Conservation (phyloP, 2,888 invertebrate species). For the Rhingia campestris region DNA sequence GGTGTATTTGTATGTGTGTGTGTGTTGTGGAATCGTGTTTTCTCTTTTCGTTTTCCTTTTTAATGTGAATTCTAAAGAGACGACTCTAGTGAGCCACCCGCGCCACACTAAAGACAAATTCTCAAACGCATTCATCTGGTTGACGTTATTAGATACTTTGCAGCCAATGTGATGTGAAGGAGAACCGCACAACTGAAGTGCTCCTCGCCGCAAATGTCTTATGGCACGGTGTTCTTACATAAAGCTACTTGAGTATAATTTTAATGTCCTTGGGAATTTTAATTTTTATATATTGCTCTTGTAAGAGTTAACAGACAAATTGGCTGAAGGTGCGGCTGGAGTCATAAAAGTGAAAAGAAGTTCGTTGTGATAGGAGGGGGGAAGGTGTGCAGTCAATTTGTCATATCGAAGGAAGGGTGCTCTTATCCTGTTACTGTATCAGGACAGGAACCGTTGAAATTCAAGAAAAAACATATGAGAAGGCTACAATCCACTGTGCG, state of each 20-base stretch:
- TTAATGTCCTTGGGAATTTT: neutral
- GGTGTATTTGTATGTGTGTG: neutral
- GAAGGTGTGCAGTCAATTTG: no score
- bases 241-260: neutral
- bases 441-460: no score
- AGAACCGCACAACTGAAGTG: neutral
- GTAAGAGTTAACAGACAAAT: no score
- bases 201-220: constrained; percentile 32
- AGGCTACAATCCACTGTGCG: no score
- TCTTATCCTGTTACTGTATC: no score
- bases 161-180: constrained; percentile 25
- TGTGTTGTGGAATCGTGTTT: neutral
- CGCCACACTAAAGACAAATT: constrained; percentile 25
- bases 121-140: constrained; percentile 45
- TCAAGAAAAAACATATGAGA: no score
- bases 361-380: no score
- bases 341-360: no score
- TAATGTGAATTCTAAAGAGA: neutral
- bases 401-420: no score
- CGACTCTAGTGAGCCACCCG: neutral
- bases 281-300: neutral
- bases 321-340: no score
- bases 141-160: constrained; percentile 49
- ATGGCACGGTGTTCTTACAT: constrained; percentile 1
- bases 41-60: constrained; percentile 13